These are phyloP conservation scores for Lasioglossum marginatum DNA, from an alignment of 2,888 invertebrate species.

Conservation along the genomic window DNA sequence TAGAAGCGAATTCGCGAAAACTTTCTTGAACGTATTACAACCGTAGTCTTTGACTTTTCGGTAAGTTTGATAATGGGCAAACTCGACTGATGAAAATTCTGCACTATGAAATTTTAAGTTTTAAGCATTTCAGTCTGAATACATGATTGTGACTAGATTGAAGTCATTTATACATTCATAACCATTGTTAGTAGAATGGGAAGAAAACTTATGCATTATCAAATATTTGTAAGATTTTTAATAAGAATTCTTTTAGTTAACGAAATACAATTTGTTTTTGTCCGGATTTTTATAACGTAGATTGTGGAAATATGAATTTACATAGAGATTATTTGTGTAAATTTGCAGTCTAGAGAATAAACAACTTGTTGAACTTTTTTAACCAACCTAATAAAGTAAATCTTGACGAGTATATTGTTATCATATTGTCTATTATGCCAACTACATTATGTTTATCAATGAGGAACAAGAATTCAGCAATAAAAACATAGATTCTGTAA, in stretches of 20 bases:
- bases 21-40: background rate
- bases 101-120: background rate
- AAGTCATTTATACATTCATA: background rate
- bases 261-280: background rate
- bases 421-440: no score
- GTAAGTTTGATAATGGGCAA: background rate
- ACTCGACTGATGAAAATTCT: background rate
- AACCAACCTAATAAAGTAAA: background rate
- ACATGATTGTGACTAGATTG: background rate
- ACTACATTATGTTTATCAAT: no score
- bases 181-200: background rate
- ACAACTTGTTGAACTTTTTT: background rate
- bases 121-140: background rate
- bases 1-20: background rate
- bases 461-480: no score
- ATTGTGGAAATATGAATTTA: background rate
- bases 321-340: background rate
- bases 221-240: background rate
- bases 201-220: background rate
- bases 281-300: background rate
- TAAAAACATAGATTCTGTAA: no score
- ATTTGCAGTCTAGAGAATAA: background rate
- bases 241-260: background rate
- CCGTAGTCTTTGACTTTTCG: background rate
- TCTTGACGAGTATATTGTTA: no score